A percentile compares a stretch with the other conserved stretches of the same genome.
phyloP scores from a whole-genome alignment of 2,113 vertebrate species.

The Misgurnus mizolepis region DNA sequence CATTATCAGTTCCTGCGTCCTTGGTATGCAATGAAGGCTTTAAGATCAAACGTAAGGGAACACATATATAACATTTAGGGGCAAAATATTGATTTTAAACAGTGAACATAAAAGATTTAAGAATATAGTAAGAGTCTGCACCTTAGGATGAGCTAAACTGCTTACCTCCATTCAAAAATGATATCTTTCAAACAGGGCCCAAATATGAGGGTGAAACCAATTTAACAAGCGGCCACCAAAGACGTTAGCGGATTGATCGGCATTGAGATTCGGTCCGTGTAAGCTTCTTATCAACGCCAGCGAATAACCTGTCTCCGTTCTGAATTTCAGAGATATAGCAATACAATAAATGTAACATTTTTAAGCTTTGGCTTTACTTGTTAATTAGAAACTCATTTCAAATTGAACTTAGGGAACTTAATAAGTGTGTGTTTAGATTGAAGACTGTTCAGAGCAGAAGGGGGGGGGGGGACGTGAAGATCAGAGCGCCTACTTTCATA shows the following conservation, averaged over 20 bases:
- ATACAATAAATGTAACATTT: constrained; percentile 83
- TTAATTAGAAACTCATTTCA: constrained; percentile 80
- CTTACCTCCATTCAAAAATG: constrained; percentile 76
- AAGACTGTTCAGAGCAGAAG: constrained; percentile 61
- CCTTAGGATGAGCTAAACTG: constrained; percentile 76
- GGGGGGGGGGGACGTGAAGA: constrained; percentile 39
- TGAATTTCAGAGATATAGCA: constrained; percentile 80
- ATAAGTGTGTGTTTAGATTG: constrained; percentile 72
- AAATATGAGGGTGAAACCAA: constrained; percentile 82
- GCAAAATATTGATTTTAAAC: constrained; percentile 61
- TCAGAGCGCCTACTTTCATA: constrained; percentile 60
- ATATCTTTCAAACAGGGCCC: constrained; percentile 79
- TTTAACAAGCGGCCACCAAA: constrained; percentile 80
- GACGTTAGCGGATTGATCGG: constrained; percentile 80
- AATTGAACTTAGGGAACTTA: constrained; percentile 78
- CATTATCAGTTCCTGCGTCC: constrained; percentile 70
- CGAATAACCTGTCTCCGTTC: constrained; percentile 76
- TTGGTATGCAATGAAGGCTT: constrained; percentile 70
- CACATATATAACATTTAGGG: constrained; percentile 68
- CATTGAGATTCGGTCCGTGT: constrained; percentile 77
- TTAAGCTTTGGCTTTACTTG: constrained; percentile 78
- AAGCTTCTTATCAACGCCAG: constrained; percentile 79
- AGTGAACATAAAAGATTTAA: constrained; percentile 73
- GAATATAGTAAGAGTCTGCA: constrained; percentile 75
- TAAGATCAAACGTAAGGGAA: constrained; percentile 67